Conservation (phyloP, 2,797 vertebrate genomes). For the Alectoris magna region DNA sequence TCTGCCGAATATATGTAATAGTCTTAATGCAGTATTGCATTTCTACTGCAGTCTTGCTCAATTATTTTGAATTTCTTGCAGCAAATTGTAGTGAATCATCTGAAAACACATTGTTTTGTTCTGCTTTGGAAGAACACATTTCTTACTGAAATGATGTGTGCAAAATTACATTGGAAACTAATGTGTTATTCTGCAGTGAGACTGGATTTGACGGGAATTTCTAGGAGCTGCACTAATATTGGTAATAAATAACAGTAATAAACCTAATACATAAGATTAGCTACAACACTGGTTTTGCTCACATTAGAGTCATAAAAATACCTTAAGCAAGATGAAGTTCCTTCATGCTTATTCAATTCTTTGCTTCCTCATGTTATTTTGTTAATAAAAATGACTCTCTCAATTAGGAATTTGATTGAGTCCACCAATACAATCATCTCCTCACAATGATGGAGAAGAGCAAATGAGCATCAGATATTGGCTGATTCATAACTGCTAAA, state of each 20-base stretch:
- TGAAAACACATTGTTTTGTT: conserved; percentile 49
- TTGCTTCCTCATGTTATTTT: not conserved
- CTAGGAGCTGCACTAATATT: not conserved
- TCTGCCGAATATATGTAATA: conserved; percentile 43
- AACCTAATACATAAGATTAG: not conserved
- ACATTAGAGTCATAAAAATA: not conserved
- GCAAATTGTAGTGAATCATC: not conserved
- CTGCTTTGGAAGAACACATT: conserved; percentile 27
- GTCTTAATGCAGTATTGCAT: not conserved
- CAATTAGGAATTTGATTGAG: not conserved
- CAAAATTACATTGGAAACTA: conserved; percentile 55
- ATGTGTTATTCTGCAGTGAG: not conserved
- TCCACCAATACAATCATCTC: not conserved
- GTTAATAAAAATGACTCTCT: not conserved
- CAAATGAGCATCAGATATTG: not conserved
- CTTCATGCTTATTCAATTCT: not conserved
- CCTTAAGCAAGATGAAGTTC: not conserved
- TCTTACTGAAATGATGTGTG: conserved; percentile 25
- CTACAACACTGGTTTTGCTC: not conserved
- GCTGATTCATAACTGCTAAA: not conserved
- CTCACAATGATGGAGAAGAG: not conserved
- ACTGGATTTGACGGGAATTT: not conserved
- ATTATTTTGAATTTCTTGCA: conserved; percentile 36
- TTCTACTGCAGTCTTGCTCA: conserved; percentile 9
- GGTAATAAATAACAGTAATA: conserved; percentile 37